Evolutionary conservation across 2,113 vertebrate species (phyloP).

Genomic region (Natator depressus): DNA sequence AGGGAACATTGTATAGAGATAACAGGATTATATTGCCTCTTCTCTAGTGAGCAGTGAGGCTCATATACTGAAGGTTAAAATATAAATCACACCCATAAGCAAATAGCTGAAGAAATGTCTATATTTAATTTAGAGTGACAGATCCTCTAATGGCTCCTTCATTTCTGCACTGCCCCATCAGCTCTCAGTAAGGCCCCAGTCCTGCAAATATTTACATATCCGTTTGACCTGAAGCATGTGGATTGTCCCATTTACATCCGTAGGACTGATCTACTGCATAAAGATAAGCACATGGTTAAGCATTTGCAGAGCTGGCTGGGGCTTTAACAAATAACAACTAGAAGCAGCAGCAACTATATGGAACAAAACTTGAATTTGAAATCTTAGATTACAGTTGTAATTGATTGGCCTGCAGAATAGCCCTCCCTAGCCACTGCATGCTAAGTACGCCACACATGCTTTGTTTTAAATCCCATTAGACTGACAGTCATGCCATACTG

Average conservation of each 20-base stretch:
- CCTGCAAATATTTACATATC: not conserved
- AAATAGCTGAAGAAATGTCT: not conserved
- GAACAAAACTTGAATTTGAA: constrained; percentile 9
- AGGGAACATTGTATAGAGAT: not conserved
- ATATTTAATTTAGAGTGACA: not conserved
- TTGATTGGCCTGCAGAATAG: not conserved
- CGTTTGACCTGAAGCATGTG: not conserved
- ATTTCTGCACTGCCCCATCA: not conserved
- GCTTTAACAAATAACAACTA: not conserved
- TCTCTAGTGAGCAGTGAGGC: not conserved
- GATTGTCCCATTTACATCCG: not conserved
- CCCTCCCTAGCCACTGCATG: not conserved
- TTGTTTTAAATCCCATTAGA: constrained; percentile 36
- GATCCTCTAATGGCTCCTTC: not conserved
- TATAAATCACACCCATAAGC: not conserved
- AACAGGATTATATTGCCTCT: not conserved
- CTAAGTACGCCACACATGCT: not conserved
- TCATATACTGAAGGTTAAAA: not conserved
- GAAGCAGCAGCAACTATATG: accelerated
- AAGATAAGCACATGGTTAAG: not conserved
- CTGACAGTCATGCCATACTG: not conserved
- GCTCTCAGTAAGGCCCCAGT: not conserved
- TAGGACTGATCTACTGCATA: not conserved
- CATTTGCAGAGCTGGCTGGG: not conserved
- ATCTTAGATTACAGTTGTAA: not conserved